phyloP scores from a whole-genome alignment of 2,113 vertebrate genomes.

The Nannobrachium achirus region DNA sequence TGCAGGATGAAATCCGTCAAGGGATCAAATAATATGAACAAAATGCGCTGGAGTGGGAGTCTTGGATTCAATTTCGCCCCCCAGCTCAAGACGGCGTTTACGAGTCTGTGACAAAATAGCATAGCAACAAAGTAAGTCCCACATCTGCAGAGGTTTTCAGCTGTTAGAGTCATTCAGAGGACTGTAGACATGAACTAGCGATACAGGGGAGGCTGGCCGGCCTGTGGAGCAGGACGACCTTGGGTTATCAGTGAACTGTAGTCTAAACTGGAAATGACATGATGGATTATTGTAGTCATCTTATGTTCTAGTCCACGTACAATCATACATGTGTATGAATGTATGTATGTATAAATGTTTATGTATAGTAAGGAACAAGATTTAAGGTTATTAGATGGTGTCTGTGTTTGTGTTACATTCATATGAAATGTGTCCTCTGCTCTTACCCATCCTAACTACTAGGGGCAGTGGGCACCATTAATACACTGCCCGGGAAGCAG shows the following conservation, averaged over 20 bases:
- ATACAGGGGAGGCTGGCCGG: not conserved
- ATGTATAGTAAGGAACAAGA: no score
- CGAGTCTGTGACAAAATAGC: conserved; percentile 64
- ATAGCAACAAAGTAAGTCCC: conserved; percentile 56
- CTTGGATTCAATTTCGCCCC: conserved; percentile 56
- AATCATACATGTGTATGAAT: not conserved
- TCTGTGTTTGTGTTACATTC: no score
- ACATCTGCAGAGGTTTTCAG: conserved; percentile 70
- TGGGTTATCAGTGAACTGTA: conserved; percentile 42
- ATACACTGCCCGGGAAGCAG: no score
- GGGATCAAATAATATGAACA: conserved; percentile 9
- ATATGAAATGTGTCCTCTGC: no score
- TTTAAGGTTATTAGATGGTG: no score
- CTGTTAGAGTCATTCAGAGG: conserved; percentile 65
- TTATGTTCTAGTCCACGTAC: not conserved
- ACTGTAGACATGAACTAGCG: conserved; percentile 8
- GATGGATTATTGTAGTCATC: not conserved
- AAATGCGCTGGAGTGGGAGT: conserved; percentile 43
- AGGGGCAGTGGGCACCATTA: no score
- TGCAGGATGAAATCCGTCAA: conserved; percentile 25
- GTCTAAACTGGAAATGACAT: conserved; percentile 16
- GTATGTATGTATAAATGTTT: not conserved
- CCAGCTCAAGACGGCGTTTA: conserved; percentile 53
- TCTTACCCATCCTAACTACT: no score
- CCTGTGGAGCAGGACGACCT: conserved; percentile 9